Base-by-base conservation (phyloP, 2,888 invertebrate species). In the Achlya flavicornis region DNA sequence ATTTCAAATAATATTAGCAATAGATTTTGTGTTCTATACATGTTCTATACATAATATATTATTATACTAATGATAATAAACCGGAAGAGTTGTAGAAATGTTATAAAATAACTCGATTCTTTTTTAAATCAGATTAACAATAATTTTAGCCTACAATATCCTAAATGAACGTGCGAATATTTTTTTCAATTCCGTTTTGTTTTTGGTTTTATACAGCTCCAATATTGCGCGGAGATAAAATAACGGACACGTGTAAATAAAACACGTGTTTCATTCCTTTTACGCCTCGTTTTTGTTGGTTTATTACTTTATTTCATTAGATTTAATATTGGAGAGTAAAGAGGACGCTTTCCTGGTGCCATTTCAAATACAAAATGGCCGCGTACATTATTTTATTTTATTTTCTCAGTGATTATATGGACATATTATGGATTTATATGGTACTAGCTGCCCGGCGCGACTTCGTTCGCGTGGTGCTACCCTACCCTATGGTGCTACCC, bases 301-400 rank as follows among this genome's bases (percentile, higher is more conserved):
- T 53, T 53, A 53, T 53, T 16, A 53, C 53, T 19, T 53, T 53
- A 53, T 53, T 53, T 53, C 53, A 53, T 53, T 53, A 53, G 19
- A 53, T 53, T 53, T 53, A 1, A 53, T 53, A 53, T 53, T 53
- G 19, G 53, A 53, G 48, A 6, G 19, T 19, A 19, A 19, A 53
- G 19, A 53, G 14, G 41, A 12, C 12, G 53, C 16, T 53, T 16
- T 19, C 53, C 3, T 10, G 19, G 19, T 14, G 14, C 19, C 14
- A 19, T 53, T 48, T 53, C 19, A 19, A 53, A 53, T 8, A 53
- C 10, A 53, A 48, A 1, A 48, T 48, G 6, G 16, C 41, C 12
- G 46, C 4, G 46, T 46, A 46, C 3, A 0, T 35, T 5, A 35
- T 35, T 35, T 6, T 35, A 35, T 4, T 35, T 35, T 35, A 35